These are phyloP conservation scores for Anguilla megastoma DNA, from an alignment of 2,797 vertebrate genomes.

Conservation along the genomic window DNA sequence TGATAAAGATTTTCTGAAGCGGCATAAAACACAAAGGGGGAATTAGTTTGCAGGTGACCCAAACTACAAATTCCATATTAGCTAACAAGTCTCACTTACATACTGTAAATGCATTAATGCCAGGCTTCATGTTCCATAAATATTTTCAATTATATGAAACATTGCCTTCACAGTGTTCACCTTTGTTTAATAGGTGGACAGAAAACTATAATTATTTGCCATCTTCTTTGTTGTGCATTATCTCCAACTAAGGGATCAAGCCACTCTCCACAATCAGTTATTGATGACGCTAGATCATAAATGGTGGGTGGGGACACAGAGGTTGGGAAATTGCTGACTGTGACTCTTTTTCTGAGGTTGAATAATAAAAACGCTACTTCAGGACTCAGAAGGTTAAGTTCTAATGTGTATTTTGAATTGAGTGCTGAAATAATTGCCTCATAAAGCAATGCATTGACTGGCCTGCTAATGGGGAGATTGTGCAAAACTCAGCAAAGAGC, in stretches of 20 bases:
- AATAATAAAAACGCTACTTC: slow-evolving; percentile 91
- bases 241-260: slow-evolving; percentile 72
- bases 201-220: slow-evolving; percentile 67
- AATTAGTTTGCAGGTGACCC: slow-evolving; percentile 80
- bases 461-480: slow-evolving; percentile 79
- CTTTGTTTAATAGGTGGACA: slow-evolving; percentile 81
- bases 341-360: slow-evolving; percentile 82
- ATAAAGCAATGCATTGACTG: slow-evolving; percentile 83
- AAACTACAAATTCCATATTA: slow-evolving; percentile 85
- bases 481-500: slow-evolving; percentile 83
- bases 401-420: slow-evolving; percentile 91
- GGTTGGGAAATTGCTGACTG: slow-evolving; percentile 76
- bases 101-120: slow-evolving; percentile 56
- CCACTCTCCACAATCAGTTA: slow-evolving; percentile 83
- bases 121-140: slow-evolving; percentile 46
- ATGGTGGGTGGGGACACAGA: slow-evolving; percentile 50
- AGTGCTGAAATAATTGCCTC: slow-evolving; percentile 86
- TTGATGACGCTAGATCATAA: slow-evolving; percentile 88
- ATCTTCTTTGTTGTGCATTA: slow-evolving; percentile 83
- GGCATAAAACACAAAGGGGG: slow-evolving; percentile 80
- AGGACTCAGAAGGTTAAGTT: slow-evolving; percentile 92
- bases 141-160: slow-evolving; percentile 26
- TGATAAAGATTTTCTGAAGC: slow-evolving; percentile 86
- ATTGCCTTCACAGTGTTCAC: slow-evolving; percentile 51
- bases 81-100: slow-evolving; percentile 65